phyloP scores from a whole-genome alignment of 2,888 invertebrate genomes.

The Emmelina monodactyla region DNA sequence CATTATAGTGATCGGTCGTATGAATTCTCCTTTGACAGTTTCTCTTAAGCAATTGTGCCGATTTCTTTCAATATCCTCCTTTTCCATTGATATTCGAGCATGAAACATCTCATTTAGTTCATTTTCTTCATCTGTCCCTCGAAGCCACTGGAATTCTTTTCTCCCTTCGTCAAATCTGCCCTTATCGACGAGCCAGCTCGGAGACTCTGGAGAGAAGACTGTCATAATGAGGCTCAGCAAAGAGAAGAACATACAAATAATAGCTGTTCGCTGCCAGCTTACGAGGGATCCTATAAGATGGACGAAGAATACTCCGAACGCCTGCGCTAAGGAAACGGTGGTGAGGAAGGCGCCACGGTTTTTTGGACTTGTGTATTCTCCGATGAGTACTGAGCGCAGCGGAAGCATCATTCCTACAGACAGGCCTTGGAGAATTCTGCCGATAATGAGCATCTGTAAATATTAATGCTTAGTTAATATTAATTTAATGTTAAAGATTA shows the following conservation, averaged over 20 bases:
- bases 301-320: slow-evolving; percentile 66
- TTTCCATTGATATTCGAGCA: slow-evolving; percentile 23
- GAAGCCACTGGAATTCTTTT: slow-evolving; percentile 60
- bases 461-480: too few species aligned
- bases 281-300: slow-evolving; percentile 69
- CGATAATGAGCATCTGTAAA: slow-evolving; percentile 15
- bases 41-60: slow-evolving; percentile 5
- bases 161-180: slow-evolving; percentile 61
- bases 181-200: slow-evolving; percentile 68
- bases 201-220: slow-evolving; percentile 65
- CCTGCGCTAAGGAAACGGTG: slow-evolving; percentile 63
- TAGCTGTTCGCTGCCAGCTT: slow-evolving; percentile 62
- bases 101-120: slow-evolving; percentile 39
- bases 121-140: slow-evolving; percentile 54
- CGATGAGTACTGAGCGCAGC: slow-evolving; percentile 54
- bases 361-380: slow-evolving; percentile 65
- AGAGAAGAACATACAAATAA: slow-evolving; percentile 47
- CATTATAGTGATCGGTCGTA: slow-evolving; percentile 65
- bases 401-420: slow-evolving; percentile 59
- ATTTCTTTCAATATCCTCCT: slow-evolving; percentile 9
- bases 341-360: slow-evolving; percentile 69
- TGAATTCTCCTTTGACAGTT: slow-evolving; percentile 36
- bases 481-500: too few species aligned
- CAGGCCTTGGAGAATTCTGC: slow-evolving; percentile 30
- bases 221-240: slow-evolving; percentile 45